Evolutionary conservation across 2,113 vertebrate species (phyloP), one percentile per base, ranked within the genome.

Genomic region (Hemibates koningsi): DNA sequence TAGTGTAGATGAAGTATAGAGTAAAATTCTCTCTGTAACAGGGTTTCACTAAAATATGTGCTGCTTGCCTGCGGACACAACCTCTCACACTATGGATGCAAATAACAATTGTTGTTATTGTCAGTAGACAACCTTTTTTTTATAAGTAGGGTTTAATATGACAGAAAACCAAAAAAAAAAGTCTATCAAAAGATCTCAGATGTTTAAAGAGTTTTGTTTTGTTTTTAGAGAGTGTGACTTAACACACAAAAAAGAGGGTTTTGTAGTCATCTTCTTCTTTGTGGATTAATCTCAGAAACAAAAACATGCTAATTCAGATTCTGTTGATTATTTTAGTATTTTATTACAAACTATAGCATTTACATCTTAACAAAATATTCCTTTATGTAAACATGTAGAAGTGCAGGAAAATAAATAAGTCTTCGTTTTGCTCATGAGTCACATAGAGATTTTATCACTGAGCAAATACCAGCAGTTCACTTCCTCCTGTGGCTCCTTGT

Each of bases 331-430:
- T 86, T 93, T 90, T 41, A 34, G 9, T 38, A 17, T 88, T 91
- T 92, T 94, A 94, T 91, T 95, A 84, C 2, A 93, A 92, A 94
- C 6, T 9, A 29, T 21, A 87, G 48, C 4, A 1, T 61, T 80
- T 43, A 71, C 68, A 86, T 59, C 16, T 38, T 83, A 52, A 88
- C 16, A 88, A 86, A 90, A 87, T 50, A 89, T 27, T 34, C 41
- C 82, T 73, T 16, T 76, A 43, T 57, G 88, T 95, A 94, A 95
- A 95, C 92, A 87, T 85, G 61, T 79, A 89, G 41, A 89, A 79
- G 52, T 91, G 76, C 82, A 84, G 66, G 76, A 13, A 93, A 92
- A 91, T 91, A 93, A 94, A 94, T 91, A 92, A 7, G 21, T 88
- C 27, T 81, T 78, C 61, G n/a, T 16, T 63, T 59, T 52, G 80